These are phyloP conservation scores for Lichenostomus cassidix DNA, from an alignment of 2,113 vertebrate genomes.

Conservation along the genomic window DNA sequence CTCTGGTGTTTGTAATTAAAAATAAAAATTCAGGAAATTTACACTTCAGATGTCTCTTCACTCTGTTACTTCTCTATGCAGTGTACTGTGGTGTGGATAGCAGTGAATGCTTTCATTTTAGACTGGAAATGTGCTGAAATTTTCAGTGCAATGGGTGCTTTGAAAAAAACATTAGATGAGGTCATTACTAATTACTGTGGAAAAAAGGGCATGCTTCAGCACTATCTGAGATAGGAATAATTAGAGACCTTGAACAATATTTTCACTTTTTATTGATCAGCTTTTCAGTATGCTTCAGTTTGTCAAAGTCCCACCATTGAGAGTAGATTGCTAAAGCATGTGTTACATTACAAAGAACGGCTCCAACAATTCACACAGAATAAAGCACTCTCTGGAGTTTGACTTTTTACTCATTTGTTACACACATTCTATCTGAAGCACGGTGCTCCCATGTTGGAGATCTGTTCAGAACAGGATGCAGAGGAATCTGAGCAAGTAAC, in stretches of 20 bases:
- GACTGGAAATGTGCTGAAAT: background rate
- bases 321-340: background rate
- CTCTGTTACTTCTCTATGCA: background rate
- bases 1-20: background rate
- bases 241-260: background rate
- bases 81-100: background rate
- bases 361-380: background rate
- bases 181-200: background rate
- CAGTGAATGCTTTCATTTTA: background rate
- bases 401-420: background rate
- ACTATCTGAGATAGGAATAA: background rate
- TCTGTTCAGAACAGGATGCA: background rate
- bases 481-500: background rate
- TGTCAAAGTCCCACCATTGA: background rate
- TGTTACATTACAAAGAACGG: background rate
- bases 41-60: background rate
- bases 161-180: background rate
- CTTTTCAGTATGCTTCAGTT: background rate
- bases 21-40: background rate
- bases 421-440: fast-evolving
- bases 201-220: background rate
- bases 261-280: background rate
- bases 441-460: background rate
- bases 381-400: background rate
- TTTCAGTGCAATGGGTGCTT: background rate